These are phyloP conservation scores for Pipistrellus nathusii DNA, from an alignment of 2,797 vertebrate genomes.

Conservation along the genomic window DNA sequence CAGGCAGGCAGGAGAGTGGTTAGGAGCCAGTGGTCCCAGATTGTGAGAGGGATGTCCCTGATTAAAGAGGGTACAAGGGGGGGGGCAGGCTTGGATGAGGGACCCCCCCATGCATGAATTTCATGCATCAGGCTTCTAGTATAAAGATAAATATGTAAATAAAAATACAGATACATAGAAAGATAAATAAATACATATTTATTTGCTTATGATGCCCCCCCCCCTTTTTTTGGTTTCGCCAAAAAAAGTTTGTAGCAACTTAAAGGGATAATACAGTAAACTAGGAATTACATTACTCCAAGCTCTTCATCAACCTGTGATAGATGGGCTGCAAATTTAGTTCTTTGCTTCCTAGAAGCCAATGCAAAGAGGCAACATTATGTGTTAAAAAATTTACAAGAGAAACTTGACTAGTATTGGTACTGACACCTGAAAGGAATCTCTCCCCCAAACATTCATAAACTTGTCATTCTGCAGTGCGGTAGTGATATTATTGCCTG, in stretches of 20 bases:
- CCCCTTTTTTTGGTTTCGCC: not conserved
- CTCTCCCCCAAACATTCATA: not conserved
- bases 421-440: not conserved
- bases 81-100: too few species aligned
- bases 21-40: too few species aligned
- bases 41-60: too few species aligned
- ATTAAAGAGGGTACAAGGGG: too few species aligned
- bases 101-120: too few species aligned
- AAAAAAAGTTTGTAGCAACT: not conserved
- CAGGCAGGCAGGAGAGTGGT: too few species aligned
- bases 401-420: not conserved
- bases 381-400: not conserved
- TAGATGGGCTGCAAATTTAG: not conserved
- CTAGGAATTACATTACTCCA: not conserved
- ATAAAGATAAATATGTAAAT: not conserved
- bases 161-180: not conserved
- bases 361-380: not conserved
- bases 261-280: not conserved
- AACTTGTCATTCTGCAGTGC: not conserved
- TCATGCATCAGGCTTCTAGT: too few species aligned
- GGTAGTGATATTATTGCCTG: not conserved
- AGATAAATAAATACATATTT: not conserved
- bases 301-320: not conserved
- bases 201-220: not conserved
- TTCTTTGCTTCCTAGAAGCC: slow-evolving; percentile 21